These are phyloP conservation scores for Plagodis pulveraria DNA, from an alignment of 2,888 invertebrate species.

Conservation along the genomic window DNA sequence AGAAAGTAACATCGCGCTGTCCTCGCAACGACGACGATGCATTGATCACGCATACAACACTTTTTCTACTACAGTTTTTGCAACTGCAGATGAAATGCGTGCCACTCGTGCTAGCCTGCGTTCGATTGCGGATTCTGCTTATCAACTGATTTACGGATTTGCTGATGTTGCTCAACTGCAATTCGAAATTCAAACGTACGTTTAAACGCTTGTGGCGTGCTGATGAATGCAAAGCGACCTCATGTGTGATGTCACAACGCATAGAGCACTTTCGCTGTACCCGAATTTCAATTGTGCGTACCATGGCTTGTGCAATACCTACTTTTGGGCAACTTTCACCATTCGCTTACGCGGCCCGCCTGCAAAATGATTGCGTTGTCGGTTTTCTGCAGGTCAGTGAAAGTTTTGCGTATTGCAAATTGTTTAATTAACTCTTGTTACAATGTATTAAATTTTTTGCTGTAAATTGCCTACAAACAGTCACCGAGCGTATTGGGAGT, in stretches of 20 bases:
- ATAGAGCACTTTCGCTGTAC: constrained; percentile 77
- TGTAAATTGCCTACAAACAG: constrained; percentile 11
- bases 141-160: constrained; percentile 5
- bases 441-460: constrained; percentile 25
- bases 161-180: constrained; percentile 10
- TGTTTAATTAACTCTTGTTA: constrained; percentile 49
- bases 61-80: constrained; percentile 67
- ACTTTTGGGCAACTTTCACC: constrained; percentile 83
- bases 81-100: constrained; percentile 42
- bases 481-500: constrained; percentile 11
- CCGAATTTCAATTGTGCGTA: constrained; percentile 80
- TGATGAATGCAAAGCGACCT: constrained; percentile 50
- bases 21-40: constrained; percentile 71
- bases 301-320: constrained; percentile 79
- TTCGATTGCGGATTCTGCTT: too few relatives aligned
- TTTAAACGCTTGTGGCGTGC: constrained; percentile 20
- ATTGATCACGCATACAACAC: constrained; percentile 65
- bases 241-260: constrained; percentile 56
- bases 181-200: constrained; percentile 19
- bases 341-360: constrained; percentile 75
- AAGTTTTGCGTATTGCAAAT: constrained; percentile 70
- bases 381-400: constrained; percentile 74
- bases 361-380: constrained; percentile 79
- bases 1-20: constrained; percentile 82
- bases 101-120: too few relatives aligned